Conservation (phyloP, 2,888 invertebrate genomes). For the Drosophila pullipes region DNA sequence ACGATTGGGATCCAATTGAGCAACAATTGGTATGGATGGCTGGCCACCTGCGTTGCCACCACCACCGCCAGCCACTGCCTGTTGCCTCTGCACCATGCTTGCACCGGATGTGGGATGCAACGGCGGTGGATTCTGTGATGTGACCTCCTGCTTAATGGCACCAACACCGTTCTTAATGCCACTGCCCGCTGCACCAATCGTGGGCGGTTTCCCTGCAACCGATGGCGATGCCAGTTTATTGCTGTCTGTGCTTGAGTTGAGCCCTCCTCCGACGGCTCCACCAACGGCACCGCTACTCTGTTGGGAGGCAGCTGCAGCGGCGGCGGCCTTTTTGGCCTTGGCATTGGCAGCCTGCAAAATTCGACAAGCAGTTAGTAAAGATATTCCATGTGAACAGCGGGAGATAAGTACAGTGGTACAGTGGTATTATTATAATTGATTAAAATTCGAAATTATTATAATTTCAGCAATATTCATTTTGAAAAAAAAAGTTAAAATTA, state of each 20-base stretch:
- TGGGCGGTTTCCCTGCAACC: slow-evolving; percentile 50
- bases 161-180: slow-evolving; percentile 70
- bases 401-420: neutral
- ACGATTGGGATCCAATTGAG: slow-evolving; percentile 86
- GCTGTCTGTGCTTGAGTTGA: slow-evolving; percentile 42
- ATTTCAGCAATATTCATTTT: neutral
- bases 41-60: slow-evolving; percentile 57
- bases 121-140: slow-evolving; percentile 81
- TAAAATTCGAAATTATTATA: neutral
- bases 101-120: slow-evolving; percentile 77
- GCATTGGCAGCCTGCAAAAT: slow-evolving; percentile 82
- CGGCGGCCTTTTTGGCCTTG: slow-evolving; percentile 85
- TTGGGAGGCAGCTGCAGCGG: slow-evolving; percentile 81
- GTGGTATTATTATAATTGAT: neutral
- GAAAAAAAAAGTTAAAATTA: neutral
- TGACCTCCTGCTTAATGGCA: slow-evolving; percentile 74
- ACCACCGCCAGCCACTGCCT: slow-evolving; percentile 48
- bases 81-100: slow-evolving; percentile 76
- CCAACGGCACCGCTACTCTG: slow-evolving; percentile 51
- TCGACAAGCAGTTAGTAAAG: slow-evolving; percentile 11
- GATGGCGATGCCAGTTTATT: slow-evolving; percentile 37
- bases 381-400: neutral
- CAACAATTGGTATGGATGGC: slow-evolving; percentile 84
- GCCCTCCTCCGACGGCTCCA: slow-evolving; percentile 14
- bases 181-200: slow-evolving; percentile 36